Conservation (phyloP, 2,113 vertebrate genomes). For the Bombycilla garrulus region DNA sequence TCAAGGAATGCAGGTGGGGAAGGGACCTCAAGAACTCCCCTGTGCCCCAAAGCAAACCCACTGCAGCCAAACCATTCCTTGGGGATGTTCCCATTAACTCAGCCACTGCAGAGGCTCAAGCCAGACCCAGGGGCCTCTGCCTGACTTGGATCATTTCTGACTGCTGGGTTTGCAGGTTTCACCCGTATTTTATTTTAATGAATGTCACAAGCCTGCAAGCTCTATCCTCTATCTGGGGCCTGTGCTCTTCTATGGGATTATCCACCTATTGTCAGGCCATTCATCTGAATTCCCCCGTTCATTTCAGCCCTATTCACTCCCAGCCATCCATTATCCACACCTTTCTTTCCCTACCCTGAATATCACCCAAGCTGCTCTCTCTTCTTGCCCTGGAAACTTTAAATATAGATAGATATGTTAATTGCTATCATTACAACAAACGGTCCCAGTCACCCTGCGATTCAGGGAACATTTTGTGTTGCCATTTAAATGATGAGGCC, state of each 20-base stretch:
- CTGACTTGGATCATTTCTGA: neutral
- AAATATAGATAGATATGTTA: conserved; percentile 71
- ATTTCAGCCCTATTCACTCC: neutral
- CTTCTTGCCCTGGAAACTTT: conserved; percentile 65
- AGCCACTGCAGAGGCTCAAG: accelerated
- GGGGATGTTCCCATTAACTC: neutral
- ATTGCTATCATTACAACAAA: conserved; percentile 73
- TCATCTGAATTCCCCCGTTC: neutral
- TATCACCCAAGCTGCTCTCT: conserved; percentile 52
- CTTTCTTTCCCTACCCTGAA: neutral
- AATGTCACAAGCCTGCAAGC: neutral
- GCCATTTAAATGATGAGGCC: conserved; percentile 35
- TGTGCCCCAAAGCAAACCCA: neutral
- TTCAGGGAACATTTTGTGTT: conserved; percentile 44
- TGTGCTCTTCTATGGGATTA: neutral
- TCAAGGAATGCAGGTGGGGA: neutral
- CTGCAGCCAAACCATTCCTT: neutral
- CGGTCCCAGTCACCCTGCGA: conserved; percentile 58
- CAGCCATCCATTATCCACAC: neutral
- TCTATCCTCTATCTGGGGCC: neutral
- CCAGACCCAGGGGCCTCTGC: neutral
- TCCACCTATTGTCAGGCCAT: neutral
- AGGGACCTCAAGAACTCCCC: neutral
- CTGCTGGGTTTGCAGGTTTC: neutral
- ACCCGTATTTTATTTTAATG: neutral